Evolutionary conservation across 2,888 invertebrate genomes (phyloP), one percentile per base, ranked within the genome.

Genomic region (Drosophila acutilabella): DNA sequence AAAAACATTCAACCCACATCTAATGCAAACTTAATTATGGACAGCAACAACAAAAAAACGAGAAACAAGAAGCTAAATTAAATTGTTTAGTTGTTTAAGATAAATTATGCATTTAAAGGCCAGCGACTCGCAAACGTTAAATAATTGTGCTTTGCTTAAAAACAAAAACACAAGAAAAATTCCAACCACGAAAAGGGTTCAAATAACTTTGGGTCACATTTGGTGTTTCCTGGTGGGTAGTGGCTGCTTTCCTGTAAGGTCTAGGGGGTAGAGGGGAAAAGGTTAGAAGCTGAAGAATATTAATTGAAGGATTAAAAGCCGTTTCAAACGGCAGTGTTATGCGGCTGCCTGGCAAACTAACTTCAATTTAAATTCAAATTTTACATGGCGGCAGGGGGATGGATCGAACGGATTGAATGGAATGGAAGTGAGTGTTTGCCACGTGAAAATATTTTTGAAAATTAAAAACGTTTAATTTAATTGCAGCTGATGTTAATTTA

Each of bases 341-440:
- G 67, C 54, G 69, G 72, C 59, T 56, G 70, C 42, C 52, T 68
- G 72, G 26, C 64, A 54, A 82, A 78, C 82, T 75, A 77, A 85
- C 75, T 87, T 87, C 82, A 84, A 85, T 85, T 78, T 81, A 81
- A 87, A 87, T 87, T 80, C 73, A 81, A 81, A 82, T 85, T 87
- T 62, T 2, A 8, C 2, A 7, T 26, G 26, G 8, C 26, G 6
- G 6, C 1, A 6, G 26, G 47, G 65, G 58, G 45, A 41, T n/a
- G 33, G 20, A 38, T 51, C 64, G 41, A 23, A 23, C 6, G 6
- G 23, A 36, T 18, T 18, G 18, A 7, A n/a, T 13, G 48, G 16
- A 1, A 20, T 18, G 7, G 36, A 4, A 8, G 14, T 13, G 2
- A 7, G 20, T 0, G 18, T n/a, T 13, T 67, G 71, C 68, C 80